Base-by-base conservation (phyloP, 2,113 vertebrate species). In the Burhinus bistriatus region DNA sequence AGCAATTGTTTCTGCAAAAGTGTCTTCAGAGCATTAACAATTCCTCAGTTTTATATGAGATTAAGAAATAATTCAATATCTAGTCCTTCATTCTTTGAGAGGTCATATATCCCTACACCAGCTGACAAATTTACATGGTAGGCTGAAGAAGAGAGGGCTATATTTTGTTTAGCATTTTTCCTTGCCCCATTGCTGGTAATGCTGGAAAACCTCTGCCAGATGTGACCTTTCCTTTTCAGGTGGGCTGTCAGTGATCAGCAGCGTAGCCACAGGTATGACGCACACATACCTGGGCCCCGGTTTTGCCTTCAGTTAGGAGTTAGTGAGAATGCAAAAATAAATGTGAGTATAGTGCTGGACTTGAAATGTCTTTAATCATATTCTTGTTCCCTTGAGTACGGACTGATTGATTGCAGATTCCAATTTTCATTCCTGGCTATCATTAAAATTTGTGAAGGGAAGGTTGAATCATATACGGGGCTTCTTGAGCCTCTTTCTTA, bases 401-500 rank as follows among this genome's bases (percentile, higher is more conserved):
- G 55, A 72, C 73, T 93, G 94, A 94, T 71, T 95, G 93, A 97
- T 91, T 95, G 78, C 49, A 94, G 84, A 93, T 87, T 85, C 89
- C 87, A 86, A 22, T 90, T 93, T 93, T 91, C 83, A 73, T 91
- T 95, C 58, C 62, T 62, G 75, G 32, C 45, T 93, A 82, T 94
- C 94, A 95, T 92, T 97, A 95, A 90, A 70, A 94, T 90, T 79
- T 87, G 49, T 86, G 80, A 89, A 92, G 38, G 65, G 85, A 78
- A 80, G 44, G 15, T 26, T 70, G 81, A 95, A 93, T 87, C 29
- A 9, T 30, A 69, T 10, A 58, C 36, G 55, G 42, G 59, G 52
- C 36, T 93, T 71, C 66, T 80, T 85, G 66, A 85, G 64, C 51
- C 55, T 89, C 80, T 89, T 95, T 94, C 55, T 92, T 85, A 95